These are phyloP conservation scores for Brachionus manjavacas DNA, from an alignment of 1,140 invertebrate genomes.

Conservation along the genomic window DNA sequence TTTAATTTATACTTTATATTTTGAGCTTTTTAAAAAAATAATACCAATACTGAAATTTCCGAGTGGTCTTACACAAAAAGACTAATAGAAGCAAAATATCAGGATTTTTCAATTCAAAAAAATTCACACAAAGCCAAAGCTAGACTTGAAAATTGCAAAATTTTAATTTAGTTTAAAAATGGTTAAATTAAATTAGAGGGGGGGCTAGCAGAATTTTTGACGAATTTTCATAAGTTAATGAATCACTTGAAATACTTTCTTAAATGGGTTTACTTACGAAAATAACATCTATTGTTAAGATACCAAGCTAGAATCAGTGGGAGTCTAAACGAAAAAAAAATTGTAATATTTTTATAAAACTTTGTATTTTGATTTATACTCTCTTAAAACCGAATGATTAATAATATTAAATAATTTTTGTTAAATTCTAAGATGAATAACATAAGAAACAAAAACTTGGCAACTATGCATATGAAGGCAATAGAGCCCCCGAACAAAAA, in stretches of 20 bases:
- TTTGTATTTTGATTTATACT: slow-evolving; percentile 24
- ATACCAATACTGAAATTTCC: neutral
- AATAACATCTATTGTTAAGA: slow-evolving; percentile 33
- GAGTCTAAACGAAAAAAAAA: slow-evolving; percentile 3
- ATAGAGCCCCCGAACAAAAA: neutral
- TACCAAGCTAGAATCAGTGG: slow-evolving; percentile 14
- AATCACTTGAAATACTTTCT: slow-evolving; percentile 37
- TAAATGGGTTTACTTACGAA: slow-evolving; percentile 13
- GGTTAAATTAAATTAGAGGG: neutral
- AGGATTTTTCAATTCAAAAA: neutral
- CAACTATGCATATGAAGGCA: neutral
- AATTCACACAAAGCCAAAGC: neutral
- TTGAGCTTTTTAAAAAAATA: neutral
- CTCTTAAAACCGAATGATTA: slow-evolving; percentile 15
- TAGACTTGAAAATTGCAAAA: neutral
- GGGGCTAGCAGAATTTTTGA: neutral
- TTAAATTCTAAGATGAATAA: neutral
- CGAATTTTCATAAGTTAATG: slow-evolving; percentile 16
- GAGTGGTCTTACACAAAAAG: neutral
- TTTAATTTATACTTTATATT: neutral
- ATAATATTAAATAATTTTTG: slow-evolving; percentile 24
- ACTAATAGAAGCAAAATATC: neutral
- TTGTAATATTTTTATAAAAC: slow-evolving; percentile 4
- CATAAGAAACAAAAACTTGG: neutral
- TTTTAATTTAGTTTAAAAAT: slow-evolving; percentile 22